Evolutionary conservation across 2,888 invertebrate species (phyloP), one percentile per base, ranked within the genome.

Genomic region (Dynastes tityus): DNA sequence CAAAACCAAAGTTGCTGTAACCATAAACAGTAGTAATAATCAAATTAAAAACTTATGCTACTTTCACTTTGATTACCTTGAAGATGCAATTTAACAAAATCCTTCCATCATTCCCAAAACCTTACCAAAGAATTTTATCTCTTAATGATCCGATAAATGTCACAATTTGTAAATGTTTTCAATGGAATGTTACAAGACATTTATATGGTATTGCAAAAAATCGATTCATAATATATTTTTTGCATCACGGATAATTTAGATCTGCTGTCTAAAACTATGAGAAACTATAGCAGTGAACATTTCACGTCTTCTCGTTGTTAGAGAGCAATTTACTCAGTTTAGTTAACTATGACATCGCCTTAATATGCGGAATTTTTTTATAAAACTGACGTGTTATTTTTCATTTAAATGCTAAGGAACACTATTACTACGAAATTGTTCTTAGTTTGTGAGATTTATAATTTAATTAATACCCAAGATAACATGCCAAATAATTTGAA

Each of bases 11-110:
- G 29, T 55, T 53, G 32, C 55, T 55, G 40, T 22, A n/a, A 40
- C 16, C 13, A 13, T 27, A 45, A 9, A 45, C 40, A 73, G 5
- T 16, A 73, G 1, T 9, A n/a, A 53, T 29, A 9, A 37, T 8
- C 8, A 5, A 22, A 40, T 58, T 40, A 22, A 3, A 40, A 11
- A 6, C 40, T 58, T 58, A 58, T 22, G 58, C 73, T 11, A 58
- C 55, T 73, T 73, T 73, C 73, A 73, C 58, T 3, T 58, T 16
- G 22, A 73, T 40, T 13, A 37, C 5, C 58, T 73, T 51, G 45
- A 13, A 51, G 27, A 49, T 13, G 67, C 27, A 67, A 67, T 67
- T 67, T 49, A 5, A 22, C 45, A 22, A 49, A 22, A 49, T 45
- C 22, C 67, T 45, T 8, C 49, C 65, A 65, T 65, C 16, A 8